Base-by-base conservation (phyloP, 2,797 vertebrate species). In the Eulemur albifrons region DNA sequence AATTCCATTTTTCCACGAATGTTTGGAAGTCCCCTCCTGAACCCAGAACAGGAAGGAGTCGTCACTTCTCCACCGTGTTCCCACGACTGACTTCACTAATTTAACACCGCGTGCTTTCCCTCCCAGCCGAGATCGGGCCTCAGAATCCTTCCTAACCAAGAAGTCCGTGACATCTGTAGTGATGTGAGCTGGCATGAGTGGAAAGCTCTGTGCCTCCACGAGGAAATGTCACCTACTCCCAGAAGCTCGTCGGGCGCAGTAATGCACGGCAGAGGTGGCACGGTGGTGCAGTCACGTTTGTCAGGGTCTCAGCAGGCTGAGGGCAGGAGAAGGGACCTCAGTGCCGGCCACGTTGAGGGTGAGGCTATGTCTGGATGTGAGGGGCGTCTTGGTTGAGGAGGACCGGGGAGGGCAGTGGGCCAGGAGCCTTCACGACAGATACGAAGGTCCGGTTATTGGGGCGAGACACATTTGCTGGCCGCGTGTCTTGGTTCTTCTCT, bases 121-220 rank as follows among this genome's bases (percentile, higher is more conserved):
- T 48, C 72, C 8, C 12, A 79, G 85, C 54, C 20, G 15, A 11
- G 27, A 20, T 10, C 27, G 54, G 27, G 43, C 69, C 67, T 67
- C 70, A 9, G 91, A 23, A 50, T 35, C 81, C 38, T 67, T 61
- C 86, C 73, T 85, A 9, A 81, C 35, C 30, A 17, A 48, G n/a
- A 45, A 57, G 11, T 21, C 63, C 8, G 2, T 2, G 43, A 15
- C 0, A 40, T 11, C 25, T 0, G 11, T 1, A 5, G 75, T n/a
- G 77, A 70, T 50, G 17, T 18, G 40, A 40, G 12, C 2, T 32
- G 85, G 35, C 10, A 4, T 11, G 65, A 65, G 9, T 21, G 23
- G 81, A 18, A 50, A n/a, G 48, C 21, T 38, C 13, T 13, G 25
- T 17, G 38, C 1, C n/a, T 43, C 94, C 50, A 14, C 0, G 9